Evolutionary conservation across 2,797 vertebrate species (phyloP), one percentile per base, ranked within the genome.

Genomic region (Microctenopoma steveboyesi): DNA sequence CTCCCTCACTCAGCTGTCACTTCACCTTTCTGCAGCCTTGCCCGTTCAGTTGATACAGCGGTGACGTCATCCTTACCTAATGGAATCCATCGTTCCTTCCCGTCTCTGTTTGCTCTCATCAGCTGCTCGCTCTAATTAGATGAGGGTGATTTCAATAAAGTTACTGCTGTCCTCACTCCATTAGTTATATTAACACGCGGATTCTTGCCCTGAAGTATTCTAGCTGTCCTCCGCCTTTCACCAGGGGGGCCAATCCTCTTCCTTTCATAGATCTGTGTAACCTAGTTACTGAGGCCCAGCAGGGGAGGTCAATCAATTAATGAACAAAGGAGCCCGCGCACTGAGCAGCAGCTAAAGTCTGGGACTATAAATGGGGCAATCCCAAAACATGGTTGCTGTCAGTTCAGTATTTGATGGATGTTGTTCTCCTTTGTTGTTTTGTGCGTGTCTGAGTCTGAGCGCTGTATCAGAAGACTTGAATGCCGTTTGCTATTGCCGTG

Each of bases 261-360:
- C 82, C 78, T 83, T 84, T 87, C 85, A 83, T 89, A 74, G 87
- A 88, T 90, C 88, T 76, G 78, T 86, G 90, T 92, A 93, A 93
- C 92, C 92, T 91, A 92, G 90, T 92, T 93, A 90, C 89, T 87
- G 89, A 87, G 89, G 89, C 91, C 85, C 88, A 83, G 89, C 84
- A 86, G 90, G 92, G 91, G 81, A 90, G 88, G 82, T 82, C 89
- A 92, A 93, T 93, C 89, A 93, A 92, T 93, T 93, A 92, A 91
- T 91, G 91, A 93, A 93, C 91, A 93, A 93, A 92, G 92, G 81
- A 89, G 86, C 79, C 82, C 67, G 70, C 89, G 92, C 87, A 70
- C 83, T 75, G 89, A 87, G 90, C 84, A 78, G 83, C 69, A 68
- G 77, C 54, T 46, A 45, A 60, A 84, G 89, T 84, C 86, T 87